Evolutionary conservation across 2,888 invertebrate genomes (phyloP).

Genomic region (Imbricaverruca yamaguchii): DNA sequence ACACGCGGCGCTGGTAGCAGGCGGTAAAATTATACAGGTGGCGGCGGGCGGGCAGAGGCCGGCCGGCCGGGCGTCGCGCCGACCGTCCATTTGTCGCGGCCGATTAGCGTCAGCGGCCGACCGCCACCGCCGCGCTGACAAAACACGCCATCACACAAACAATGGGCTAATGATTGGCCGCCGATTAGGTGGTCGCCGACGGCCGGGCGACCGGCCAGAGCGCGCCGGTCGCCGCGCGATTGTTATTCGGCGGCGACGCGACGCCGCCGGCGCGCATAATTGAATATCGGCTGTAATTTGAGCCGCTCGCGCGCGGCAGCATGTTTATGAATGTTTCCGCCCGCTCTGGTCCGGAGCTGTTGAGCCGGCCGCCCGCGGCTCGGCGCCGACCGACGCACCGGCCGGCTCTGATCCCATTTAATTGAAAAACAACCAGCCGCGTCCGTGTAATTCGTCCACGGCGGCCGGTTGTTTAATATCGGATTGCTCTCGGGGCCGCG

Average conservation of each 20-base stretch:
- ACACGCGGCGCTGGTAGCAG: neutral
- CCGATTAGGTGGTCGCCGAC: neutral
- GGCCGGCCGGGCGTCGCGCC: neutral
- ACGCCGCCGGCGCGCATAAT: slow-evolving; percentile 5
- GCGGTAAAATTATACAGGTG: slow-evolving; percentile 7
- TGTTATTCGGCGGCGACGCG: neutral
- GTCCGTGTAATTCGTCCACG: neutral
- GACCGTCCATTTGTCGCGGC: neutral
- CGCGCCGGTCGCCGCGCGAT: neutral
- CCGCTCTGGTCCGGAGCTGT: neutral
- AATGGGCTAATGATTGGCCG: slow-evolving; percentile 19
- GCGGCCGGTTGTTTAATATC: slow-evolving; percentile 3
- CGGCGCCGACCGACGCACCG: neutral
- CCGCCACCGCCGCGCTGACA: slow-evolving; percentile 10
- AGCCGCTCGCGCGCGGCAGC: neutral
- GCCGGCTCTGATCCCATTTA: neutral
- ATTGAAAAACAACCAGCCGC: slow-evolving; percentile 9
- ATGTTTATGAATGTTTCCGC: slow-evolving; percentile 14
- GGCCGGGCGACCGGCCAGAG: neutral
- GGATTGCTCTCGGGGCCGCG: neutral
- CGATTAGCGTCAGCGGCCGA: neutral
- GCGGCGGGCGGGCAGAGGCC: neutral
- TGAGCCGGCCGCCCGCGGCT: neutral
- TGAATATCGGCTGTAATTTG: slow-evolving; percentile 19
- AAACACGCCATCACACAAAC: slow-evolving; percentile 19